phyloP scores from a whole-genome alignment of 2,888 invertebrate genomes.

The Trichogramma dendrolimi region DNA sequence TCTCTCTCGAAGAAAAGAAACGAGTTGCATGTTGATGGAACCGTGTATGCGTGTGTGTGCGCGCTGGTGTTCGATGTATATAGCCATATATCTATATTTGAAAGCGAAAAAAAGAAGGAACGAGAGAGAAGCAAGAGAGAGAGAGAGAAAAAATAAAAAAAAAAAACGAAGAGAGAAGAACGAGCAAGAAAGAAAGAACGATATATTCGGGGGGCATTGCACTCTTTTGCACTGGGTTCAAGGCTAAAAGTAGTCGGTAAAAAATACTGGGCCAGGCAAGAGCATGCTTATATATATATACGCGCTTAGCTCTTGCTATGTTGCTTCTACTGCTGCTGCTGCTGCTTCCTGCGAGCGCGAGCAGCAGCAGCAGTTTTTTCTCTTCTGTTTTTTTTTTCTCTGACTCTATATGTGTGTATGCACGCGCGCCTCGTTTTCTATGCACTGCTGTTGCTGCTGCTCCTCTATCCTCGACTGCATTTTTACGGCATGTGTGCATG shows the following conservation, averaged over 20 bases:
- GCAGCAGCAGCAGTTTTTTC: neutral
- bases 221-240: slow-evolving; percentile 40
- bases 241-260: slow-evolving; percentile 42
- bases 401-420: neutral
- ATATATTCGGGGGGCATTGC: slow-evolving; percentile 37
- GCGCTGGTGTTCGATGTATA: neutral
- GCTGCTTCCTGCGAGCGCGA: neutral
- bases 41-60: too few species aligned
- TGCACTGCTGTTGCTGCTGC: too few species aligned
- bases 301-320: too few species aligned
- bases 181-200: slow-evolving; percentile 20
- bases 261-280: slow-evolving; percentile 41
- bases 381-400: neutral
- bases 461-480: too few species aligned
- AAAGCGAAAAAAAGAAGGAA: slow-evolving; percentile 24
- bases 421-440: neutral
- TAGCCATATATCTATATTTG: slow-evolving; percentile 23
- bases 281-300: too few species aligned
- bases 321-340: neutral
- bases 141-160: slow-evolving; percentile 12
- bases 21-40: too few species aligned
- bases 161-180: slow-evolving; percentile 22
- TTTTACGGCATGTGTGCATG: too few species aligned
- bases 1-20: too few species aligned
- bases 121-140: slow-evolving; percentile 27